These are phyloP conservation scores for Nyctibius grandis DNA, from an alignment of 2,797 vertebrate genomes.

Conservation along the genomic window DNA sequence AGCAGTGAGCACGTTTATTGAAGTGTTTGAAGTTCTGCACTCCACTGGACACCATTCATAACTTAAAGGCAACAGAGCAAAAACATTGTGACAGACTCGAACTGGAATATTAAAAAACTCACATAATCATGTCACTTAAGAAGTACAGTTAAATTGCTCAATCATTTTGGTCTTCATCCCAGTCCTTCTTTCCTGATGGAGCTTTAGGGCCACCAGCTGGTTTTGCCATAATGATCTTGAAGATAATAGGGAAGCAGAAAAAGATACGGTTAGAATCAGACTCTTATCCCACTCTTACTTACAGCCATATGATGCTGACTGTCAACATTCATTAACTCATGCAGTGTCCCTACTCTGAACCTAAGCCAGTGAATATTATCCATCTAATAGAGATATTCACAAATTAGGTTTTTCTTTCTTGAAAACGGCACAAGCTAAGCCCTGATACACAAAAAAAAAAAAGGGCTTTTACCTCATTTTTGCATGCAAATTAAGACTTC, in stretches of 20 bases:
- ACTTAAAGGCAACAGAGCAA: conserved; percentile 70
- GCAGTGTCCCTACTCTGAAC: not conserved
- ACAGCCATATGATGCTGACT: not conserved
- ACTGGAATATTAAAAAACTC: conserved; percentile 3
- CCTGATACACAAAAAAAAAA: not conserved
- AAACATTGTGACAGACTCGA: not conserved
- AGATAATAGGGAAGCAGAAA: not conserved
- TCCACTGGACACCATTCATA: conserved; percentile 56
- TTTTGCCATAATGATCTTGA: conserved; percentile 93
- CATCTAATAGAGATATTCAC: not conserved
- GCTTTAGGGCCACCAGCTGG: conserved; percentile 91
- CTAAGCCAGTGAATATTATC: not conserved
- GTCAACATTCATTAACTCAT: not conserved
- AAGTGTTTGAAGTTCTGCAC: not conserved
- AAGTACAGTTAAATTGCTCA: conserved; percentile 68
- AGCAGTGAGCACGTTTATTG: conserved; percentile 40
- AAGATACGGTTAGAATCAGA: not conserved
- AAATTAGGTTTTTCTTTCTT: not conserved
- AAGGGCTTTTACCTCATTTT: not conserved
- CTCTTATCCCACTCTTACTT: not conserved
- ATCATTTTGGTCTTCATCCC: conserved; percentile 91
- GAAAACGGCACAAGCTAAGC: not conserved
- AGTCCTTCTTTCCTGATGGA: conserved; percentile 91
- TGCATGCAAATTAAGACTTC: conserved; percentile 6
- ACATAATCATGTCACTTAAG: not conserved